Conservation (phyloP, 2,113 vertebrate genomes). For the Oenanthe oenanthe region DNA sequence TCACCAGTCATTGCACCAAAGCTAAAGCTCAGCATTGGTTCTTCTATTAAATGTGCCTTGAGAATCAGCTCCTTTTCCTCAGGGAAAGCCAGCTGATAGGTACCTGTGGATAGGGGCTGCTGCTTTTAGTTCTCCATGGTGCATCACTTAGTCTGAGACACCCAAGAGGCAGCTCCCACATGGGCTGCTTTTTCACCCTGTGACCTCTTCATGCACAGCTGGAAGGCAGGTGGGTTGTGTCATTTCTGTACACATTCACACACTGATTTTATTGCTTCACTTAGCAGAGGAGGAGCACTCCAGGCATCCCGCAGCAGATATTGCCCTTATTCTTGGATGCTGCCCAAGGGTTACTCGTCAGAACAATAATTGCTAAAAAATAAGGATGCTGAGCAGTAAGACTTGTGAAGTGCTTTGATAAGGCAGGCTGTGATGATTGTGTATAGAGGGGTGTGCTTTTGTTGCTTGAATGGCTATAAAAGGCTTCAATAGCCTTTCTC, state of each 20-base stretch:
- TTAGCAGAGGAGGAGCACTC: not conserved
- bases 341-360: slow-evolving; percentile 7
- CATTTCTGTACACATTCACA: not conserved
- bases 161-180: not conserved
- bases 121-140: accelerated
- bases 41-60: not conserved
- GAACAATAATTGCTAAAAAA: slow-evolving; percentile 44
- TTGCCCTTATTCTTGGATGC: slow-evolving; percentile 5
- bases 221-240: not conserved
- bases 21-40: not conserved
- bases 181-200: not conserved
- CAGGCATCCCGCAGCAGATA: not conserved
- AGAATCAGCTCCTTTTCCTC: not conserved
- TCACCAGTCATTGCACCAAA: accelerated
- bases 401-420: not conserved
- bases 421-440: not conserved
- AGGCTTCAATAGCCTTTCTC: not conserved
- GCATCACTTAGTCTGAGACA: accelerated
- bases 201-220: not conserved
- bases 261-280: not conserved
- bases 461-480: slow-evolving; percentile 17
- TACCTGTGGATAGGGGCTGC: not conserved
- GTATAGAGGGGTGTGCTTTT: not conserved
- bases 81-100: accelerated
- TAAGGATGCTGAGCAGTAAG: not conserved